Evolutionary conservation across 1,140 invertebrate genomes (phyloP).

Genomic region (Neoseiulus cucumeris): DNA sequence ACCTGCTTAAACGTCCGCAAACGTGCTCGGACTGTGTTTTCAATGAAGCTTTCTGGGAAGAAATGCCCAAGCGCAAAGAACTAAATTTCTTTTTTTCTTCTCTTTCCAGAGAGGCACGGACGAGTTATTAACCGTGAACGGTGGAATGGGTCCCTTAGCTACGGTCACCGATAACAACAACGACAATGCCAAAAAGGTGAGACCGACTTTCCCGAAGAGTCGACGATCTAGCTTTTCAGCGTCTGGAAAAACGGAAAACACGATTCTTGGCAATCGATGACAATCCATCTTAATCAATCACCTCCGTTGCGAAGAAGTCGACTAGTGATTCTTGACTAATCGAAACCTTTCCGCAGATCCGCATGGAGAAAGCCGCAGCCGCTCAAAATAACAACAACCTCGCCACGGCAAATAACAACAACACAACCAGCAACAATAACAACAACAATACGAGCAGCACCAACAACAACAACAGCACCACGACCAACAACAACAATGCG

Average conservation of each 20-base stretch:
- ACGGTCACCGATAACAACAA: background rate
- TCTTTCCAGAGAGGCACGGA: conserved; percentile 1
- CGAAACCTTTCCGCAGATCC: background rate
- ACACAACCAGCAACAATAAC: background rate
- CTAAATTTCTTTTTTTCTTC: background rate
- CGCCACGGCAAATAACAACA: background rate
- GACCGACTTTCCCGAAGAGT: background rate
- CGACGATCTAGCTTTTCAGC: no score
- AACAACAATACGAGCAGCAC: background rate
- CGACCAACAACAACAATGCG: background rate
- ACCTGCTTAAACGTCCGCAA: no score
- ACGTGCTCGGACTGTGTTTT: no score
- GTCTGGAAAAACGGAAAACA: no score
- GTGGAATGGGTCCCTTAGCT: background rate
- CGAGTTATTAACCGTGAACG: conserved; percentile 7
- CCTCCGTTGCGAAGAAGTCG: no score
- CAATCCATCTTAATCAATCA: no score
- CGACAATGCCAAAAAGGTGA: background rate
- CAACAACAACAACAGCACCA: background rate
- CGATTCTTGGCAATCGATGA: no score
- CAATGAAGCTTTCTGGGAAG: no score
- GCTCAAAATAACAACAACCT: conserved; percentile 1
- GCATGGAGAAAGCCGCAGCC: conserved; percentile 4
- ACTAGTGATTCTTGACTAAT: background rate
- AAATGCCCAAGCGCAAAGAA: no score